Evolutionary conservation across 2,797 vertebrate genomes (phyloP), one percentile per base, ranked within the genome.

Genomic region (Galagoides demidoff): DNA sequence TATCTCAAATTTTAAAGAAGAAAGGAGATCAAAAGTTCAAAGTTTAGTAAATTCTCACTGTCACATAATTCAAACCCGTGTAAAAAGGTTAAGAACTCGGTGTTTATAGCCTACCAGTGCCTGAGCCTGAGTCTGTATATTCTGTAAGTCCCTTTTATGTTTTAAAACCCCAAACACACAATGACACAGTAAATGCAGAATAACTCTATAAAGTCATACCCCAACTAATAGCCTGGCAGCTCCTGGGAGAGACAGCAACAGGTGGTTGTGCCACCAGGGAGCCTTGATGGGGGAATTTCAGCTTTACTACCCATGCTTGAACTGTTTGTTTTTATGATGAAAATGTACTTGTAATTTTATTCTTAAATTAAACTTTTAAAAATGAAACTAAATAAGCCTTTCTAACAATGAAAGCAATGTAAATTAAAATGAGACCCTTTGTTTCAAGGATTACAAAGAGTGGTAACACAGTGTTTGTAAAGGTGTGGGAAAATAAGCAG

Each of bases 311-410:
- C 39, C n/a, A n/a, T 34, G n/a, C 27, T 8, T 34, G 17, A 25
- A 37, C 39, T 79, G 55, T 29, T 76, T 79, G 52, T 37, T 90
- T 70, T 63, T 68, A 64, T 5, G 74, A 12, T 20, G 12, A 88
- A 10, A 81, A 89, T 23, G 11, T 3, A 57, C 52, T 55, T 12
- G 20, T 59, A 85, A 78, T 3, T 23, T 34, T 25, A 70, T 81
- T 90, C 85, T 94, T 27, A 13, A 79, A 77, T 83, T 85, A 78
- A 85, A 77, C 23, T 37, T 70, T 55, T 39, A 85, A 59, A 43
- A 76, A 92, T 52, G 37, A 85, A 89, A 23, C 27, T 45, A 89
- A 85, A 85, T 45, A 45, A 94, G 43, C 5, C 59, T 94, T 84
- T 87, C 23, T 39, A 70, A 81, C 74, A 49, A 73, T 86, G 49